Conservation (phyloP, 2,113 vertebrate genomes). For the Stegastes partitus region DNA sequence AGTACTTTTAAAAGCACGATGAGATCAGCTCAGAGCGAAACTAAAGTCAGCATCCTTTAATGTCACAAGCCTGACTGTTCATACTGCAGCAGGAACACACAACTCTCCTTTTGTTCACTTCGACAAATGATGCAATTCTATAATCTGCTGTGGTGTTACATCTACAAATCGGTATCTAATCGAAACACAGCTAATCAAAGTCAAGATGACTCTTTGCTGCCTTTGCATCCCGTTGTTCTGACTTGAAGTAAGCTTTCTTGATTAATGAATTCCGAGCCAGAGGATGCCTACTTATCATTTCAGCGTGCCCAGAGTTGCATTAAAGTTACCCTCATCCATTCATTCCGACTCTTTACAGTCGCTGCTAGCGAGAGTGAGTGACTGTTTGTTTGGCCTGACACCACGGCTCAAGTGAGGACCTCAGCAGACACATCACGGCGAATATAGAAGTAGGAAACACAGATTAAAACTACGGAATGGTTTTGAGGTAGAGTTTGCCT, state of each 20-base stretch:
- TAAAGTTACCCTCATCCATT: neutral
- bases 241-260: neutral
- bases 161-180: neutral
- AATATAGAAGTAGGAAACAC: conserved; percentile 15
- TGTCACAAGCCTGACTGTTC: neutral
- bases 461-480: conserved; percentile 34
- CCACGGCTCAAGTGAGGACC: neutral
- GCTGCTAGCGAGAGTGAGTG: neutral
- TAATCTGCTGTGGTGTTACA: neutral
- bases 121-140: neutral
- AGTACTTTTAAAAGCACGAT: conserved; percentile 13
- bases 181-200: neutral
- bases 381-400: neutral
- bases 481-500: conserved; percentile 68
- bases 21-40: conserved; percentile 21
- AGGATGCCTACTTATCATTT: neutral
- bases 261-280: neutral
- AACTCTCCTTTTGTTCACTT: neutral
- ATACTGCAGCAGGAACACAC: neutral
- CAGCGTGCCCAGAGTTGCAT: neutral
- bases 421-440: conserved; percentile 4
- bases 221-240: neutral
- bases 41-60: neutral
- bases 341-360: neutral
- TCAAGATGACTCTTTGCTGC: neutral